These are phyloP conservation scores for Lampris incognitus DNA, from an alignment of 2,113 vertebrate species.

Conservation along the genomic window DNA sequence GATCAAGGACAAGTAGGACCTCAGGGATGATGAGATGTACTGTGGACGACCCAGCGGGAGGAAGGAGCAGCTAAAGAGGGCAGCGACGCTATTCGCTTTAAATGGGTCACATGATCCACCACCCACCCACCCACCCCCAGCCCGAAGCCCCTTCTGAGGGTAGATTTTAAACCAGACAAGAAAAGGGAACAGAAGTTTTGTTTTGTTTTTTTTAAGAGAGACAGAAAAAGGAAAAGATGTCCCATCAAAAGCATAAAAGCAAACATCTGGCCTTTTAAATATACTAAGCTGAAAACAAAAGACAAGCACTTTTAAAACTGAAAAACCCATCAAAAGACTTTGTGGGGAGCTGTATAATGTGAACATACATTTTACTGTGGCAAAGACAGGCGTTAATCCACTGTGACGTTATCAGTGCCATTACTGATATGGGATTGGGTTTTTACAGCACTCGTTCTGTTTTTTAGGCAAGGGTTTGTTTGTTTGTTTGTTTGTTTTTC, in stretches of 20 bases:
- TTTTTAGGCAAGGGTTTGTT: too few relatives aligned
- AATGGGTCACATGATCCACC: conserved; percentile 62
- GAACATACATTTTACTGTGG: not conserved
- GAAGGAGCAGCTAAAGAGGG: conserved; percentile 2
- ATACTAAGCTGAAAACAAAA: not conserved
- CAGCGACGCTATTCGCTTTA: conserved; percentile 15
- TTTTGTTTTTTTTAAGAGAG: not conserved
- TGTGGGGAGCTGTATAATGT: not conserved
- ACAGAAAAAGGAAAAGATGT: not conserved
- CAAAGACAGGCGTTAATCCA: not conserved
- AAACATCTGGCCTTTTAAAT: not conserved
- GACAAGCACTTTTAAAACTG: too few relatives aligned
- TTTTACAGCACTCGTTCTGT: not conserved
- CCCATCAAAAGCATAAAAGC: not conserved
- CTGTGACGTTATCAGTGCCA: too few relatives aligned
- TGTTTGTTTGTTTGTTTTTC: too few relatives aligned
- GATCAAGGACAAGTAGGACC: conserved; percentile 73
- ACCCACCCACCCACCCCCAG: conserved; percentile 16
- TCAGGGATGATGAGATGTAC: conserved; percentile 45
- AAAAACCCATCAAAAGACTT: not conserved
- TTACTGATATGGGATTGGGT: not conserved
- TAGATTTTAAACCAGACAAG: conserved; percentile 47
- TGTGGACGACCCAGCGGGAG: conserved; percentile 32
- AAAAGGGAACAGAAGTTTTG: not conserved
- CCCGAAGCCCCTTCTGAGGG: conserved; percentile 21